phyloP scores from a whole-genome alignment of 2,113 vertebrate genomes.

The Ceyx melanurus region DNA sequence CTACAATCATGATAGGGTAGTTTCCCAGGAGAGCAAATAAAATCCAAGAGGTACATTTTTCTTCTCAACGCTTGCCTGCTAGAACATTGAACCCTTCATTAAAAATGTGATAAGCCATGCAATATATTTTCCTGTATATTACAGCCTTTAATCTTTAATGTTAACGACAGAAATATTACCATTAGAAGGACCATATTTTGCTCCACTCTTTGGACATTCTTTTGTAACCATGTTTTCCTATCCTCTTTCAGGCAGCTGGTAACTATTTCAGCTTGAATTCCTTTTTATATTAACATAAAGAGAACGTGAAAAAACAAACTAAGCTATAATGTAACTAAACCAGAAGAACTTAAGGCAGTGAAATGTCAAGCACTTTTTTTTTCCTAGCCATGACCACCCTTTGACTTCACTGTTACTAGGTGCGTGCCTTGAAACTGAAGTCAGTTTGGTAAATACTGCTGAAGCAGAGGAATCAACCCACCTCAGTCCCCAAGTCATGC shows the following conservation, averaged over 20 bases:
- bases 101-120: slow-evolving; percentile 61
- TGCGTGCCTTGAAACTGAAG: slow-evolving; percentile 39
- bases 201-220: slow-evolving; percentile 12
- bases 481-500: not conserved
- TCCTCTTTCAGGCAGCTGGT: slow-evolving; percentile 61
- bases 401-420: slow-evolving; percentile 20
- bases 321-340: slow-evolving; percentile 38
- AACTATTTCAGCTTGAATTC: slow-evolving; percentile 60
- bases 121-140: slow-evolving; percentile 57
- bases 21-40: slow-evolving; percentile 68
- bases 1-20: slow-evolving; percentile 27
- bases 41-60: slow-evolving; percentile 63
- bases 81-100: slow-evolving; percentile 35
- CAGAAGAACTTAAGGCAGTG: not conserved
- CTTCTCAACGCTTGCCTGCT: slow-evolving; percentile 42
- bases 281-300: slow-evolving; percentile 48
- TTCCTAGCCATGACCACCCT: not conserved
- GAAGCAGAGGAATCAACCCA: slow-evolving; percentile 14
- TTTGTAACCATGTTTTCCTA: slow-evolving; percentile 5
- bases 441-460: slow-evolving; percentile 49
- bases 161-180: slow-evolving; percentile 40
- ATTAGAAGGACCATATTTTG: slow-evolving; percentile 20
- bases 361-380: slow-evolving; percentile 23
- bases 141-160: slow-evolving; percentile 49
- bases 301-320: slow-evolving; percentile 45